These are phyloP conservation scores for Podarcis cretensis DNA, from an alignment of 2,113 vertebrate species.

Conservation along the genomic window DNA sequence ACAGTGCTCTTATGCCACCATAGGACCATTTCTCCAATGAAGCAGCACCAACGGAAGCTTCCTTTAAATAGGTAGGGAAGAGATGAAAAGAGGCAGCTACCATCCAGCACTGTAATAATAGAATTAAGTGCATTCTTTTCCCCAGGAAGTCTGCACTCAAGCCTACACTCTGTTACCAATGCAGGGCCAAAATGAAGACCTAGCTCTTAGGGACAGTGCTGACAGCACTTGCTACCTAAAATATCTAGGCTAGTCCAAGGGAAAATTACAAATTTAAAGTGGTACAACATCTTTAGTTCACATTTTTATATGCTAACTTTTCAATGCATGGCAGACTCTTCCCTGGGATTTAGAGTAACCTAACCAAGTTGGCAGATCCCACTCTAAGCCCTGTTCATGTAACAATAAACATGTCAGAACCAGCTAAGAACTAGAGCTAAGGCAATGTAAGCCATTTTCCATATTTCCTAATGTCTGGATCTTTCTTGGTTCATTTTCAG, in stretches of 20 bases:
- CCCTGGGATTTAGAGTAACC: neutral
- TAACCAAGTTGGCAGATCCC: neutral
- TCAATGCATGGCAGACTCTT: neutral
- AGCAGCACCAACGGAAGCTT: neutral
- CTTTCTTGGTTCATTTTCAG: neutral
- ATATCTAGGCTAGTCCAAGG: neutral
- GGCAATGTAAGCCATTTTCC: neutral
- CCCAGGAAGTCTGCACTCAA: neutral
- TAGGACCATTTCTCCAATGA: neutral
- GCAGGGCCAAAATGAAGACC: neutral
- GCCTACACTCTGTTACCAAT: neutral
- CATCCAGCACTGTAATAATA: neutral
- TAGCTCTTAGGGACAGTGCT: neutral
- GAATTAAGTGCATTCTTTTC: neutral
- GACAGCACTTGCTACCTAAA: neutral
- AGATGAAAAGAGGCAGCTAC: neutral
- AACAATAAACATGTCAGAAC: neutral
- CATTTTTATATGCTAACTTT: neutral
- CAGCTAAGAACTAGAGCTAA: neutral
- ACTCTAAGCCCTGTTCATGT: neutral
- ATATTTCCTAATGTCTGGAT: neutral
- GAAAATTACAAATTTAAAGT: neutral
- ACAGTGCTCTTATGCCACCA: neutral
- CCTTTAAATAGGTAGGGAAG: neutral
- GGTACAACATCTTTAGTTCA: neutral